phyloP scores from a whole-genome alignment of 2,113 vertebrate species.

The Callorhinus ursinus region DNA sequence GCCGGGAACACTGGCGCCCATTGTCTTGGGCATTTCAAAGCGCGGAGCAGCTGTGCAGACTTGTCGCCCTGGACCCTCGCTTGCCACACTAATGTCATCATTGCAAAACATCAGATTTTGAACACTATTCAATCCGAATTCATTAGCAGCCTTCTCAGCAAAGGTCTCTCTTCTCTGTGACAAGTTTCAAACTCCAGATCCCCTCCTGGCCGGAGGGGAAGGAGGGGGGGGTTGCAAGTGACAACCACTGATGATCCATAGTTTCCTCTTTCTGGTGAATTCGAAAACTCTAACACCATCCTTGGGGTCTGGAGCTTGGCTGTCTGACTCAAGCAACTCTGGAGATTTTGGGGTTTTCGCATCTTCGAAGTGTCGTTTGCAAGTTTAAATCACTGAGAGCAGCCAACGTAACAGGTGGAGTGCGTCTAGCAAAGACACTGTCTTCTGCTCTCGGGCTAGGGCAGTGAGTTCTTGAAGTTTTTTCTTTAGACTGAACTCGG shows the following conservation, averaged over 20 bases:
- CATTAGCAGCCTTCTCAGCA: conserved; percentile 76
- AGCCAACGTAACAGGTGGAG: too few relatives aligned
- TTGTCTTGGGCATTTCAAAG: conserved; percentile 90
- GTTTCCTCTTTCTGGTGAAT: background rate
- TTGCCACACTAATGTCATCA: conserved; percentile 86
- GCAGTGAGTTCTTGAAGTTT: background rate
- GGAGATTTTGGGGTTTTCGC: too few relatives aligned
- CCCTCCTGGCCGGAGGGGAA: background rate
- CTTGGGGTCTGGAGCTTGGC: background rate
- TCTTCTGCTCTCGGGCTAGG: background rate
- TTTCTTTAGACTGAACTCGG: background rate
- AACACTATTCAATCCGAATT: conserved; percentile 81
- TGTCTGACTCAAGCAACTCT: background rate
- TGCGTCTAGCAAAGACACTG: background rate
- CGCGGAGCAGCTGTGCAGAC: conserved; percentile 89
- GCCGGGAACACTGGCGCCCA: conserved; percentile 88
- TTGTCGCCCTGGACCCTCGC: conserved; percentile 81
- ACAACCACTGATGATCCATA: background rate
- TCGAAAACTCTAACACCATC: background rate
- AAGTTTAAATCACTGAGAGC: conserved; percentile 22
- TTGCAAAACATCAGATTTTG: conserved; percentile 84
- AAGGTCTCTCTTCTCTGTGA: conserved; percentile 74
- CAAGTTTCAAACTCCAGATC: conserved; percentile 68
- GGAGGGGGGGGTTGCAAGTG: background rate
- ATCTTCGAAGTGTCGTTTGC: background rate